Base-by-base conservation (phyloP, 2,113 vertebrate genomes). In the Nannobrachium achirus region DNA sequence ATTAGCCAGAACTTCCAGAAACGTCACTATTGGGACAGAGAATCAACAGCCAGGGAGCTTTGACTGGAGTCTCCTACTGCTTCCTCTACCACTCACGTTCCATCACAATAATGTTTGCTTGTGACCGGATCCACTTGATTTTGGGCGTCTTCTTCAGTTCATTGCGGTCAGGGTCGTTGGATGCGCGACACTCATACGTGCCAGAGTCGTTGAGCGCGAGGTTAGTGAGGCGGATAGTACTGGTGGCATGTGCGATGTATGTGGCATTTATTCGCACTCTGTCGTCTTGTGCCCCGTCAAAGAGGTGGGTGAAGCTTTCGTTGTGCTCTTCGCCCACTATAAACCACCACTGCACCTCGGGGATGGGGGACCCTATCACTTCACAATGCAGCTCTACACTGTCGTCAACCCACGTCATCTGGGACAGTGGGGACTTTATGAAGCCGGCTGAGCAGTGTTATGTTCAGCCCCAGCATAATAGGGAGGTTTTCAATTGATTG, bases 101-200 rank as follows among this genome's bases (percentile, higher is more conserved):
- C 56, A 95, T 92, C 88, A 98, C 94, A 91, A 97, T 92, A 92
- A 98, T 70, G 76, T 96, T 96, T 2, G 96, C 96, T 89, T 98
- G 97, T 56, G 97, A 95, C 75, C 93, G 95, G 92, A 98, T 96
- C 96, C 96, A 98, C 93, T 96, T 98, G 94, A 97, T 90, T 94
- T 92, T 95, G 80, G 96, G 97, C 8, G 79, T 93, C 88, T 92
- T 96, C 91, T 87, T 93, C 93, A 97, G 93, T 84, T 95, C 93
- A 79, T 98, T 97, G 88, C 95, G 95, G 79, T 97, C 93, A 0
- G 96, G 97, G 89, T 98, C 96, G 76, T 95, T 98, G 92, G 95
- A 98, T n/a, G 97, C 96, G 1, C 96, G 93, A 90, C 96, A 98
- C 89, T 98, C 96, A 0, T 97, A 98, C 0, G 86, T 96, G 83